These are phyloP conservation scores for Helicoverpa zea DNA, from an alignment of 1,140 invertebrate genomes.

Conservation along the genomic window DNA sequence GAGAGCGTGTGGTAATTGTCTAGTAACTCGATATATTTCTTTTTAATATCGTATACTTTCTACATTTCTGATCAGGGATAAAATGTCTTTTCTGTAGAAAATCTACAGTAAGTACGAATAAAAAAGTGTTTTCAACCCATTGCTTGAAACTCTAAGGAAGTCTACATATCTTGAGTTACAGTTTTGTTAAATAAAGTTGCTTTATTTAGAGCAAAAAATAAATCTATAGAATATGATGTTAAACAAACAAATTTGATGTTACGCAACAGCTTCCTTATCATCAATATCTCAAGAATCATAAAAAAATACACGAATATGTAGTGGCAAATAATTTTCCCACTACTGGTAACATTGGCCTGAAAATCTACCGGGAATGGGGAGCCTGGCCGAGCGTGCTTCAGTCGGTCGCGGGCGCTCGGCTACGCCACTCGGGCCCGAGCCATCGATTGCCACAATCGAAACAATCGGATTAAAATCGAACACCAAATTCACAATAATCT, in stretches of 20 bases:
- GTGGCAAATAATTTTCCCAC: slow-evolving; percentile 47
- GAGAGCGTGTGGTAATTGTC: no score
- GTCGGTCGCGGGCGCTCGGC: slow-evolving; percentile 63
- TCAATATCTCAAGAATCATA: neutral
- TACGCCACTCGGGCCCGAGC: slow-evolving; percentile 32
- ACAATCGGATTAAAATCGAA: slow-evolving; percentile 54
- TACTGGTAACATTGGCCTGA: slow-evolving; percentile 58
- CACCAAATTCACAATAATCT: slow-evolving; percentile 48
- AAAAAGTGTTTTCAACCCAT: no score
- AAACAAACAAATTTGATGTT: neutral
- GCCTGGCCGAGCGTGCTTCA: slow-evolving; percentile 61
- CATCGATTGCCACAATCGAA: slow-evolving; percentile 24
- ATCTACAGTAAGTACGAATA: no score
- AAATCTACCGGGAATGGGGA: slow-evolving; percentile 63
- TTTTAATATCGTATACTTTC: no score
- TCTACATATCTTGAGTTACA: no score
- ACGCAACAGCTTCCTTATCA: no score
- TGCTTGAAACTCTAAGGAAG: no score
- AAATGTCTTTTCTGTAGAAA: no score
- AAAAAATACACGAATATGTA: neutral
- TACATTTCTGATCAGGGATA: no score
- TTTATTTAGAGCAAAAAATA: no score
- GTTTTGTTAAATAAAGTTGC: no score
- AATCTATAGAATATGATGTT: neutral
- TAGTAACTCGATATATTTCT: no score